A percentile compares a stretch with the other conserved stretches of the same genome.
These are phyloP conservation scores for Picus viridis DNA, from an alignment of 2,797 vertebrate genomes.

Conservation along the genomic window DNA sequence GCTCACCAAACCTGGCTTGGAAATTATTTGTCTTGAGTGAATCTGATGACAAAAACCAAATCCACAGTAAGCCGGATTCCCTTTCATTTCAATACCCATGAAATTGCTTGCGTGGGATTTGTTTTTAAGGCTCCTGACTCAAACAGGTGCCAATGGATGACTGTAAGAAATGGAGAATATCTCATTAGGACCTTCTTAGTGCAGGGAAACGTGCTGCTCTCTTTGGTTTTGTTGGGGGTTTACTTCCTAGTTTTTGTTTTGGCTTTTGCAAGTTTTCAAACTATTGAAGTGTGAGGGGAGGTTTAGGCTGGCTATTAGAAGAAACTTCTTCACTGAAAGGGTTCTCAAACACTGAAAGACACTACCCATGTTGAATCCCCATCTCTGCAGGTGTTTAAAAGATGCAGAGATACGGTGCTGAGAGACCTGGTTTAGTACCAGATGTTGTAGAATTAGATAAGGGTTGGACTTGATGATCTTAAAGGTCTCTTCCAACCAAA, in stretches of 20 bases:
- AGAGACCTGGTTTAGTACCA: too few species aligned
- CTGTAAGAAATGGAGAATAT: neutral
- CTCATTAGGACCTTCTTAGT: neutral
- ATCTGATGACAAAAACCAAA: neutral
- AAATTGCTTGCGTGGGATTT: neutral
- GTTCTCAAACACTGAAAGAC: too few species aligned
- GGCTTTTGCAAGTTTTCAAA: neutral
- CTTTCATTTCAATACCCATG: neutral
- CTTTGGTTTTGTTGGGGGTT: rapidly evolving
- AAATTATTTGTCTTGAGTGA: conserved; percentile 20
- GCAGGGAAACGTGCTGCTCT: neutral
- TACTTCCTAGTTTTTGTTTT: neutral
- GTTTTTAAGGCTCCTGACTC: neutral
- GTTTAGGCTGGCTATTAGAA: too few species aligned
- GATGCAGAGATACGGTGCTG: too few species aligned
- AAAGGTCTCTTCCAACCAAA: too few species aligned
- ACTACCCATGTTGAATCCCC: too few species aligned
- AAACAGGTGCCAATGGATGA: neutral
- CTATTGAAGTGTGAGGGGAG: neutral
- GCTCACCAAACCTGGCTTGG: rapidly evolving
- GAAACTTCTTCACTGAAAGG: too few species aligned
- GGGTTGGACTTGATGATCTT: too few species aligned
- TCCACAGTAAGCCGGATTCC: neutral
- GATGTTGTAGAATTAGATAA: too few species aligned
- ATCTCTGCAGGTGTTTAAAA: too few species aligned